These are phyloP conservation scores for Microhierax caerulescens DNA, from an alignment of 2,797 vertebrate species.

Conservation along the genomic window DNA sequence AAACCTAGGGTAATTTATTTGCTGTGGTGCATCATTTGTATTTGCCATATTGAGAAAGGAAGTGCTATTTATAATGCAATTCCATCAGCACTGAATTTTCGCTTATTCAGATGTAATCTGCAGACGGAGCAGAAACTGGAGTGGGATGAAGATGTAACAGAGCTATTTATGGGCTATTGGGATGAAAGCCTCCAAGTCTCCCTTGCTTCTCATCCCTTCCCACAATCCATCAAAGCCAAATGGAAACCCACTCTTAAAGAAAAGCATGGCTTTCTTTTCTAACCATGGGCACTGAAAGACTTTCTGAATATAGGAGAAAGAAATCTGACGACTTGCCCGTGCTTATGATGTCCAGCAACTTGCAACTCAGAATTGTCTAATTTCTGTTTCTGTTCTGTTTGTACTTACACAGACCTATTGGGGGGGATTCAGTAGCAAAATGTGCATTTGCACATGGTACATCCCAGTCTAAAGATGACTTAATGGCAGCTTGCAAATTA, in stretches of 20 bases:
- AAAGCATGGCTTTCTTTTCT: not conserved
- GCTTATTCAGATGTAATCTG: conserved; percentile 13
- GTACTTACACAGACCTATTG: not conserved
- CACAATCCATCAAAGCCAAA: not conserved
- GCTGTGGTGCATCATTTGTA: not conserved
- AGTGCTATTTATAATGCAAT: conserved; percentile 6
- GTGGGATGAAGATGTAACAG: not conserved
- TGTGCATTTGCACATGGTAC: not conserved
- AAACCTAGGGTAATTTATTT: not conserved
- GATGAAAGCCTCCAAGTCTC: not conserved
- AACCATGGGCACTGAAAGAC: not conserved
- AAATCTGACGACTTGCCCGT: not conserved
- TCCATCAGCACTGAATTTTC: not conserved
- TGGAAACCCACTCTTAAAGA: not conserved
- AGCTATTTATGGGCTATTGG: not conserved
- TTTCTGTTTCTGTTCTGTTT: not conserved
- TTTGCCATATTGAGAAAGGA: not conserved
- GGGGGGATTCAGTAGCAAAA: not conserved
- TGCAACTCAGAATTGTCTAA: not conserved
- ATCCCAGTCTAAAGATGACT: not conserved
- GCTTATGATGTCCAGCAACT: not conserved
- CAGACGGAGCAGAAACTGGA: not conserved
- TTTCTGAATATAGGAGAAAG: not conserved
- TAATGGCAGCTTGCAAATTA: not conserved
- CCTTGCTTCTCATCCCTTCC: not conserved